A percentile compares a stretch with the other conserved stretches of the same genome.
Conservation (phyloP, 2,888 invertebrate genomes). For the Cheilosia vulpina region DNA sequence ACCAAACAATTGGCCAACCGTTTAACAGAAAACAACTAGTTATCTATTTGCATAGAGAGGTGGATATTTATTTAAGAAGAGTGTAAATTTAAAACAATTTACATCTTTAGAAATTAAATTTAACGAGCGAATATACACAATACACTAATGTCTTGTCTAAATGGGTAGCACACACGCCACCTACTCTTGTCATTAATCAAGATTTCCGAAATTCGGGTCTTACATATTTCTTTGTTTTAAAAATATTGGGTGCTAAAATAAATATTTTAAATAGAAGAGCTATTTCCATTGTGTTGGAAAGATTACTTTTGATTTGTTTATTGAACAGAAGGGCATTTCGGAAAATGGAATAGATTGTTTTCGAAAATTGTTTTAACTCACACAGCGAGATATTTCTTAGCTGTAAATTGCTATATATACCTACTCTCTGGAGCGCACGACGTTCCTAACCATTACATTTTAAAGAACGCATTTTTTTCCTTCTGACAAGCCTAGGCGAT, state of each 20-base stretch:
- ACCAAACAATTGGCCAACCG: constrained; percentile 31
- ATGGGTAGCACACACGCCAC: constrained; percentile 7
- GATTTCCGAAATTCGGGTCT: constrained; percentile 3
- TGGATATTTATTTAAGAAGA: constrained; percentile 15
- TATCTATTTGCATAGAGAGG: constrained; percentile 2
- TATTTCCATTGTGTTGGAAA: background rate
- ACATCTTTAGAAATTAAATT: background rate
- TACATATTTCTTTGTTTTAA: background rate
- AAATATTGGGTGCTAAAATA: constrained; percentile 13
- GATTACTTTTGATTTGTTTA: background rate
- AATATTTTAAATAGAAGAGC: constrained; percentile 19
- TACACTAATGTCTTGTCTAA: constrained; percentile 23
- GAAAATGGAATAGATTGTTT: background rate
- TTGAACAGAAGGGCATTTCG: background rate
- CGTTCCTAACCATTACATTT: too few species aligned
- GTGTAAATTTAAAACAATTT: background rate
- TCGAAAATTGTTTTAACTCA: too few species aligned
- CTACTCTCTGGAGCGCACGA: too few species aligned
- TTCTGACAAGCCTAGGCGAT: too few species aligned
- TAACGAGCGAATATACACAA: background rate
- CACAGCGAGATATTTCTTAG: too few species aligned
- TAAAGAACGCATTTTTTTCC: too few species aligned
- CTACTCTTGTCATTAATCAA: constrained; percentile 44
- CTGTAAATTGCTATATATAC: too few species aligned
- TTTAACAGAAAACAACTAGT: constrained; percentile 34